Base-by-base conservation (phyloP, 2,888 invertebrate species). In the Morpho deidamia region DNA sequence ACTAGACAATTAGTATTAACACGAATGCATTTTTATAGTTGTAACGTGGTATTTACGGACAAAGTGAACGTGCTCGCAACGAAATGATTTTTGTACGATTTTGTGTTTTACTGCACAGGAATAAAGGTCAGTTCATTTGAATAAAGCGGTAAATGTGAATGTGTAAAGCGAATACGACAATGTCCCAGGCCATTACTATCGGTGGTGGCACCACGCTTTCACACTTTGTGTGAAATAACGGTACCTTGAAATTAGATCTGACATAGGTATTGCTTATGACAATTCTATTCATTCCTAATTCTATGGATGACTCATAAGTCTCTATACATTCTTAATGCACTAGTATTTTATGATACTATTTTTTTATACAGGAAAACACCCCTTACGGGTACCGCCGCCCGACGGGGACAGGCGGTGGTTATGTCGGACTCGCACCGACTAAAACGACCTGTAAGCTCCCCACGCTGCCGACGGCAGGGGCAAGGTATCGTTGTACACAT, bases 181-280 rank as follows among this genome's bases (percentile, higher is more conserved):
- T 65, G 66, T 65, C 58, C 56, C 51, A 61, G 63, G 66, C 63
- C 66, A 65, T 65, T 66, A 66, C 63, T 66, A 66, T 63, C 61
- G 60, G 55, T 60, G 61, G 62, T 62, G 62, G 63, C 59, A 59
- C 59, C 58, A 55, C 61, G 65, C 65, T 65, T 64, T 64, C 64
- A 60, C 62, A 64, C 62, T 63, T 59, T 59, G 63, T 60, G 64
- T 59, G 60, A 46, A 46, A 46, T 63, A 65, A 63, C 66, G 64
- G 66, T 60, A 58, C 59, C 55, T 64, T 66, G 60, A 60, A 63
- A 66, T 66, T 63, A 63, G 63, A 56, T 53, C 58, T 58, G 55
- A 62, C 52, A 51, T 45, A 34, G 11, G 33, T 47, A 58, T 41
- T 46, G 39, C 39, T 46, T 46, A n/a, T 44, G 43, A 46, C 47